phyloP scores from a whole-genome alignment of 2,888 invertebrate genomes.

The Steromphala cineraria region DNA sequence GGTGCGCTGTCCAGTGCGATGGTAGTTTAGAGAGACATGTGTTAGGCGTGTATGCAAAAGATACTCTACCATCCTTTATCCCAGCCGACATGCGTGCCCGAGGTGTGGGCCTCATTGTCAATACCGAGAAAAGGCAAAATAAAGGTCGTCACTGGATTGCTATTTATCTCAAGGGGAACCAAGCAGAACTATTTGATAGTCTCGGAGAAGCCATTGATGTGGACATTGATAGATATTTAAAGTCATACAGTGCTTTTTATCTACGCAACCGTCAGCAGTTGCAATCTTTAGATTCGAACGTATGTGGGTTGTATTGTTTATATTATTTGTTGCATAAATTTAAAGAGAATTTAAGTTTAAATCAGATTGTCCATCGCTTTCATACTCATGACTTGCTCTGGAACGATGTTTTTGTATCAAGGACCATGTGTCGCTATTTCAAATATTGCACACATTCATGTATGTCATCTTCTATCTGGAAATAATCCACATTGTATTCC shows the following conservation, averaged over 20 bases:
- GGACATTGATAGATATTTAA: not conserved
- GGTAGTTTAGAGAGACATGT: not conserved
- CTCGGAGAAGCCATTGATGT: not conserved
- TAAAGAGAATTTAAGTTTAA: not conserved
- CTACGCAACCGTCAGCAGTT: not conserved
- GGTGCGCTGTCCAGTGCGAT: not conserved
- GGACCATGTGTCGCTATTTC: not conserved
- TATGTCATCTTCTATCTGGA: no score
- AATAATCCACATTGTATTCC: no score
- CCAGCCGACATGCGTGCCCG: not conserved
- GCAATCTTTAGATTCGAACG: not conserved
- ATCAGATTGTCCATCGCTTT: not conserved
- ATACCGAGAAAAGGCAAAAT: not conserved
- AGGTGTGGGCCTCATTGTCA: not conserved
- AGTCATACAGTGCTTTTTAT: not conserved
- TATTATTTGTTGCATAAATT: not conserved
- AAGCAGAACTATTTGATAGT: not conserved
- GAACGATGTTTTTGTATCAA: not conserved
- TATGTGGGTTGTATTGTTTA: not conserved
- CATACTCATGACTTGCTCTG: no score
- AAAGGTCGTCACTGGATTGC: slow-evolving; percentile 4
- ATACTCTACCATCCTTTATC: not conserved
- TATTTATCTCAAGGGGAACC: not conserved
- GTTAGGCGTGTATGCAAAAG: not conserved
- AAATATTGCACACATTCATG: no score